Percentiles rank a stretch among this genome's conserved stretches.
phyloP scores from a whole-genome alignment of 2,113 vertebrate genomes.

The Nyctereutes procyonoides region DNA sequence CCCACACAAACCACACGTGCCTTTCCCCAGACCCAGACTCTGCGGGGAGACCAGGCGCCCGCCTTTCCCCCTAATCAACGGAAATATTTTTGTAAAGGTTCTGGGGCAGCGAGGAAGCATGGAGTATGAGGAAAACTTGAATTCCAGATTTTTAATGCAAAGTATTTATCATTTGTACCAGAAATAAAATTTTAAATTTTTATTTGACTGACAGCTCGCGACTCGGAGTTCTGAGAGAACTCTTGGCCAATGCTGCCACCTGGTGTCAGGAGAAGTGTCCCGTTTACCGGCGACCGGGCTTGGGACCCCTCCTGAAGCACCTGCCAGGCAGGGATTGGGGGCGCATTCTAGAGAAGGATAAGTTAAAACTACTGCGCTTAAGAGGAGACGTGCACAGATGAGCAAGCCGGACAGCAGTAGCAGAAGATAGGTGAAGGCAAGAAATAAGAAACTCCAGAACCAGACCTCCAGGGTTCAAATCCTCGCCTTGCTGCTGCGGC shows the following conservation, averaged over 20 bases:
- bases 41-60: neutral
- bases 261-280: conserved; percentile 70
- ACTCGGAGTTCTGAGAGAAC: neutral
- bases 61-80: conserved; percentile 40
- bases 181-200: conserved; percentile 87
- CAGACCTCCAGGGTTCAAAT: neutral
- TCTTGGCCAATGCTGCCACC: conserved; percentile 82
- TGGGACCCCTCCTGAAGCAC: neutral
- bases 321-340: neutral
- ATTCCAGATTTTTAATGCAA: conserved; percentile 84
- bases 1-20: conserved; percentile 64
- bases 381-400: neutral
- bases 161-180: conserved; percentile 91
- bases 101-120: conserved; percentile 46
- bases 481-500: neutral
- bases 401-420: neutral
- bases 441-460: neutral
- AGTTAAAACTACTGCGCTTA: neutral
- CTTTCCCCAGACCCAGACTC: conserved; percentile 77
- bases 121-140: conserved; percentile 87
- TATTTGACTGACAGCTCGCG: neutral
- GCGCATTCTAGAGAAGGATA: neutral
- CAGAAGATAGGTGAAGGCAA: neutral
- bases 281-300: rapidly evolving
- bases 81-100: conserved; percentile 82